phyloP scores from a whole-genome alignment of 1,140 invertebrate genomes.

The Drosophila biarmipes region DNA sequence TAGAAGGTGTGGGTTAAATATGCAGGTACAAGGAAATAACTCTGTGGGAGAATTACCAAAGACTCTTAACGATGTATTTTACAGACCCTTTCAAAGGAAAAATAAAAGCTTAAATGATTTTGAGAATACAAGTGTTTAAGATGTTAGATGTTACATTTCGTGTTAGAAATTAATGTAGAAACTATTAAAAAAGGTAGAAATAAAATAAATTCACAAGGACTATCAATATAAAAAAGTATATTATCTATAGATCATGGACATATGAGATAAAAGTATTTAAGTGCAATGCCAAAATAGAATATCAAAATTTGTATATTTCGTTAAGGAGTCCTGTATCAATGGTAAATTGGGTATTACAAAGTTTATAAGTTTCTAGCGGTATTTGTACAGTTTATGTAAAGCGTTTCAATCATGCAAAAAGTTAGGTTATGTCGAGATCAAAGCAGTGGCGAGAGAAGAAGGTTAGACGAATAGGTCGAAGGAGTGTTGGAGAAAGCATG shows the following conservation, averaged over 20 bases:
- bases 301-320: neutral
- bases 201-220: too few relatives aligned
- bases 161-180: too few relatives aligned
- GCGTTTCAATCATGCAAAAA: slow-evolving; percentile 1
- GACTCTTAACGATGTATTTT: neutral
- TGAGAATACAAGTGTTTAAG: too few relatives aligned
- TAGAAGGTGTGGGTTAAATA: neutral
- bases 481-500: slow-evolving; percentile 23
- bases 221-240: neutral
- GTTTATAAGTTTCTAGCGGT: neutral
- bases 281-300: too few relatives aligned
- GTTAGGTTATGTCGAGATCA: neutral
- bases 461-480: neutral
- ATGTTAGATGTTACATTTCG: too few relatives aligned
- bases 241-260: neutral
- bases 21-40: neutral
- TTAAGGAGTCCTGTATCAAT: neutral
- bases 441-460: neutral
- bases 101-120: too few relatives aligned
- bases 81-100: too few relatives aligned
- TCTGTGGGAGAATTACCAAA: neutral
- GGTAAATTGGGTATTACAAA: neutral
- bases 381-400: neutral
- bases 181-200: too few relatives aligned
- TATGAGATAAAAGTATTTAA: neutral